phyloP scores from a whole-genome alignment of 2,888 invertebrate genomes.

The Lumbricus terrestris region DNA sequence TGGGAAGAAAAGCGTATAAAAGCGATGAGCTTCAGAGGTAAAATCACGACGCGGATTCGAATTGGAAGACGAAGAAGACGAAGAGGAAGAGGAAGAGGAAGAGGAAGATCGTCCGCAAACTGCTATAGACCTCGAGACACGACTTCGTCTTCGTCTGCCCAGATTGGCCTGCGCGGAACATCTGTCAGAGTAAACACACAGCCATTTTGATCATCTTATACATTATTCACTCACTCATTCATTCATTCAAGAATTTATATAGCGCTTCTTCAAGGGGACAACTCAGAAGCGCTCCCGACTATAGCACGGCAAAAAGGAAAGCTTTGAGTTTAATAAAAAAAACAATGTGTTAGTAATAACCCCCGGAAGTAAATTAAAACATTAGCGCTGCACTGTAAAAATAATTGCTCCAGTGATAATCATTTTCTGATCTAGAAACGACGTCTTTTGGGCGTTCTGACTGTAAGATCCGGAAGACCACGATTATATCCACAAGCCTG shows the following conservation, averaged over 20 bases:
- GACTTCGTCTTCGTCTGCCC: not conserved
- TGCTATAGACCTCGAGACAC: not conserved
- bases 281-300: no score
- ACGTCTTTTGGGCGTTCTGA: not conserved
- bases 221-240: no score
- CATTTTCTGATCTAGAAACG: not conserved
- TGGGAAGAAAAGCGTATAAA: not conserved
- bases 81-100: no score
- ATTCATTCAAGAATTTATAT: no score
- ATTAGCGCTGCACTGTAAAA: no score
- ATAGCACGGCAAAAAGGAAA: no score
- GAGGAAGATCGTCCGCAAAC: not conserved
- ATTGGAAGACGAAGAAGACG: not conserved
- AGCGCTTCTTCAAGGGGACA: no score
- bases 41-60: not conserved
- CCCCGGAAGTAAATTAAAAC: not conserved
- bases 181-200: not conserved
- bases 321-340: no score
- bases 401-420: not conserved
- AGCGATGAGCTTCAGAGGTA: not conserved
- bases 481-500: not conserved
- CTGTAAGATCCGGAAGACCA: not conserved
- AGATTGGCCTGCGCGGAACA: not conserved
- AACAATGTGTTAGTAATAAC: no score
- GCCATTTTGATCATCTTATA: not conserved